These are phyloP conservation scores for Syngnathus typhle DNA, from an alignment of 2,113 vertebrate species.

Conservation along the genomic window DNA sequence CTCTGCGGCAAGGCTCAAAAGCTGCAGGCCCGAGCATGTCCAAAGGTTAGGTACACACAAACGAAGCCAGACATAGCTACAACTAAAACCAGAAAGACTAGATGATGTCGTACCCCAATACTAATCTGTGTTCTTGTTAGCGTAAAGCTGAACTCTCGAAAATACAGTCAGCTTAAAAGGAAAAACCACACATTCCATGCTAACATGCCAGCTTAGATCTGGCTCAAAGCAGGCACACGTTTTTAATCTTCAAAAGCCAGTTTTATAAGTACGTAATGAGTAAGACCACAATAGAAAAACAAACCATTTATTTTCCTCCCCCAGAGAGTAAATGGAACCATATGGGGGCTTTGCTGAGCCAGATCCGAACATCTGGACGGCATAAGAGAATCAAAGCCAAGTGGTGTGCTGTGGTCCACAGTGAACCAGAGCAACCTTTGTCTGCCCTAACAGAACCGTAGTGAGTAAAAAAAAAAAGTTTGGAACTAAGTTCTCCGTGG, in stretches of 20 bases:
- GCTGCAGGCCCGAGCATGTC: conserved; percentile 10
- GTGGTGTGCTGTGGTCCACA: conserved; percentile 45
- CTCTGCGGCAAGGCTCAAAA: conserved; percentile 12
- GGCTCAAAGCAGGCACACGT: conserved; percentile 55
- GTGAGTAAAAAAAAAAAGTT: conserved; percentile 38
- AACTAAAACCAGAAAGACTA: conserved; percentile 38
- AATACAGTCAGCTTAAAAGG: conserved; percentile 53
- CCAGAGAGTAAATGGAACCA: conserved; percentile 65
- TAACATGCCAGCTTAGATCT: conserved; percentile 62
- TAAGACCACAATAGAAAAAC: conserved; percentile 70
- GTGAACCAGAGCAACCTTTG: conserved; percentile 56
- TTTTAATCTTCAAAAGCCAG: conserved; percentile 72
- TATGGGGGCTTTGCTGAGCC: conserved; percentile 48
- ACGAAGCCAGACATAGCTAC: conserved; percentile 36
- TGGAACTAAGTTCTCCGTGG: conserved; percentile 45
- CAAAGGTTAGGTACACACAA: conserved; percentile 20
- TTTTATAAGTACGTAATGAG: conserved; percentile 70
- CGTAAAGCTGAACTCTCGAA: conserved; percentile 43
- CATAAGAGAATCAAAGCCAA: conserved; percentile 61
- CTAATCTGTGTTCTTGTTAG: conserved; percentile 53
- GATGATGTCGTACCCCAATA: conserved; percentile 33
- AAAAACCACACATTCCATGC: conserved; percentile 60
- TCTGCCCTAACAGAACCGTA: conserved; percentile 48
- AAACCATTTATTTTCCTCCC: conserved; percentile 71
- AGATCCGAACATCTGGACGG: conserved; percentile 67